Conservation (phyloP, 2,113 vertebrate species). For the Neofelis nebulosa region DNA sequence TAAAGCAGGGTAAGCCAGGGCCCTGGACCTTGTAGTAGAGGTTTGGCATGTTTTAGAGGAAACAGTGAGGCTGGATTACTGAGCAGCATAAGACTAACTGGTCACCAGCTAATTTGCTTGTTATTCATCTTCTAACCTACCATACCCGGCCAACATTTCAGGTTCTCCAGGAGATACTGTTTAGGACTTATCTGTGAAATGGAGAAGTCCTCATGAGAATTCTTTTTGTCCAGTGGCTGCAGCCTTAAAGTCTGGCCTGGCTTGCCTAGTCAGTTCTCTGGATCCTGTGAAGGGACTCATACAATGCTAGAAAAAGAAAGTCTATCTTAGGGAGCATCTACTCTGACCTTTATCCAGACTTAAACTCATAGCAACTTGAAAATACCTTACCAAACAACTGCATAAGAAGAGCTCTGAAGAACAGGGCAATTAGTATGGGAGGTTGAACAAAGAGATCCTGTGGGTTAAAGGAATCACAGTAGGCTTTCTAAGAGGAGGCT, state of each 20-base stretch:
- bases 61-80: background rate
- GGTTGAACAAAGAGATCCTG: background rate
- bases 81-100: background rate
- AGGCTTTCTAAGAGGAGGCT: background rate
- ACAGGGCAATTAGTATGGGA: background rate
- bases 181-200: background rate
- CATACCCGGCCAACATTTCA: background rate
- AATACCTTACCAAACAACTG: conserved; percentile 14
- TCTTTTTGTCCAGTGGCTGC: background rate
- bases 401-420: background rate
- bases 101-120: background rate
- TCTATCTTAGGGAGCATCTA: background rate
- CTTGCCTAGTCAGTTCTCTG: conserved; percentile 15
- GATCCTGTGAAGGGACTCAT: background rate
- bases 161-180: background rate
- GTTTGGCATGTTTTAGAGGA: background rate
- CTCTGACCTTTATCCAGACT: background rate
- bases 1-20: background rate
- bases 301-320: background rate
- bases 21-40: background rate
- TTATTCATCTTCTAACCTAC: conserved; percentile 16
- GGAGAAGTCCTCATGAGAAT: background rate
- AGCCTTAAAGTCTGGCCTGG: background rate
- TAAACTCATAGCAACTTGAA: conserved; percentile 1
- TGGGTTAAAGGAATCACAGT: background rate